Conservation (phyloP, 2,888 invertebrate species). For the Ochropacha duplaris region DNA sequence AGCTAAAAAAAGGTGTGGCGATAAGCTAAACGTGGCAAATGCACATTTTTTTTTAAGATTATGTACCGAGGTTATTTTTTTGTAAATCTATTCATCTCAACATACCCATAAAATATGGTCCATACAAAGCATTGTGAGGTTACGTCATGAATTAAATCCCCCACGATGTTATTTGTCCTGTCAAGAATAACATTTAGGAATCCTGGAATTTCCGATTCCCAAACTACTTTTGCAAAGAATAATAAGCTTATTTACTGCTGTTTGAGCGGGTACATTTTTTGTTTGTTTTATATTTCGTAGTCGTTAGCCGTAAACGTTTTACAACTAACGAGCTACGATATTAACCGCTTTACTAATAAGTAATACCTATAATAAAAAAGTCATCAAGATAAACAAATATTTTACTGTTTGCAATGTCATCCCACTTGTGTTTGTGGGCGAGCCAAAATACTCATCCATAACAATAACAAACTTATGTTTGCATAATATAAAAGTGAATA, state of each 20-base stretch:
- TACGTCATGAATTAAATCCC: neutral
- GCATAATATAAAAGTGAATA: neutral
- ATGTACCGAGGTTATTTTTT: too few relatives aligned
- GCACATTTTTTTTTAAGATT: too few relatives aligned
- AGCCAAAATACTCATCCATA: conserved; percentile 20
- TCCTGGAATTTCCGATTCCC: neutral
- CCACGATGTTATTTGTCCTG: neutral
- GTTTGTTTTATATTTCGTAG: neutral
- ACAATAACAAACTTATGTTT: conserved; percentile 13
- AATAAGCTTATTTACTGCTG: neutral
- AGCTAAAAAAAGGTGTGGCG: neutral
- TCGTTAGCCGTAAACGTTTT: neutral
- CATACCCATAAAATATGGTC: neutral
- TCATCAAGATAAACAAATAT: conserved; percentile 29
- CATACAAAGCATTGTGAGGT: neutral
- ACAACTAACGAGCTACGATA: neutral
- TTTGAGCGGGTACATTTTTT: neutral
- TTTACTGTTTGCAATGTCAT: conserved; percentile 21
- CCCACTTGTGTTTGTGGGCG: conserved; percentile 22
- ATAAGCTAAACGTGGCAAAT: neutral
- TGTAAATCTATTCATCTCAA: neutral
- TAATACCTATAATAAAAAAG: conserved; percentile 7
- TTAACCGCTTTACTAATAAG: neutral
- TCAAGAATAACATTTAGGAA: neutral
- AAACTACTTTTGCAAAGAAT: neutral